These are phyloP conservation scores for Silvanus unidentatus DNA, from an alignment of 2,888 invertebrate species.

Conservation along the genomic window DNA sequence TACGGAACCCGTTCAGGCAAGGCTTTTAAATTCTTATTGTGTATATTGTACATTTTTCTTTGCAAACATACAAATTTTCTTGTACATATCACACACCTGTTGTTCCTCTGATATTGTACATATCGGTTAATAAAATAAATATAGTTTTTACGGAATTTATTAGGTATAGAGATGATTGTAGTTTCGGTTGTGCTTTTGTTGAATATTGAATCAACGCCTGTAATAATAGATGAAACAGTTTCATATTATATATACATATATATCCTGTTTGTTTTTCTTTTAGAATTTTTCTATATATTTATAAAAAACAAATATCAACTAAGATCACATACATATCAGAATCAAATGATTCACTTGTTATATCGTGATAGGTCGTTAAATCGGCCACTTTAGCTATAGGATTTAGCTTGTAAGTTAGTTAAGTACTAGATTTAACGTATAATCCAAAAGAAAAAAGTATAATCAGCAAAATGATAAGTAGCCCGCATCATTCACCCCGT, in stretches of 20 bases:
- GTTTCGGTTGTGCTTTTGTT: too few relatives aligned
- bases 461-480: conserved; percentile 22
- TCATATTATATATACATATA: not conserved
- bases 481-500: conserved; percentile 39
- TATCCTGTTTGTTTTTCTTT: not conserved
- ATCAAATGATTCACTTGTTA: conserved; percentile 43
- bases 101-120: conserved; percentile 40
- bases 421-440: conserved; percentile 3
- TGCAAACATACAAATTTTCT: conserved; percentile 27
- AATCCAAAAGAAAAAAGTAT: conserved; percentile 5
- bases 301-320: conserved; percentile 45
- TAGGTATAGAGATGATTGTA: too few relatives aligned
- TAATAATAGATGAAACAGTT: not conserved
- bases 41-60: conserved; percentile 17
- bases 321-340: conserved; percentile 49
- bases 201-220: too few relatives aligned
- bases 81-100: conserved; percentile 39
- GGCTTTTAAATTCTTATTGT: conserved; percentile 51
- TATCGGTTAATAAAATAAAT: conserved; percentile 23
- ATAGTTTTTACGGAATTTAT: not conserved
- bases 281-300: conserved; percentile 17
- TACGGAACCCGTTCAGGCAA: conserved; percentile 76
- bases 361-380: conserved; percentile 40
- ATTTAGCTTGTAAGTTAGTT: conserved; percentile 13
- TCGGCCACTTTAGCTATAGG: conserved; percentile 27